phyloP scores from a whole-genome alignment of 2,113 vertebrate genomes.

The Camelus bactrianus region DNA sequence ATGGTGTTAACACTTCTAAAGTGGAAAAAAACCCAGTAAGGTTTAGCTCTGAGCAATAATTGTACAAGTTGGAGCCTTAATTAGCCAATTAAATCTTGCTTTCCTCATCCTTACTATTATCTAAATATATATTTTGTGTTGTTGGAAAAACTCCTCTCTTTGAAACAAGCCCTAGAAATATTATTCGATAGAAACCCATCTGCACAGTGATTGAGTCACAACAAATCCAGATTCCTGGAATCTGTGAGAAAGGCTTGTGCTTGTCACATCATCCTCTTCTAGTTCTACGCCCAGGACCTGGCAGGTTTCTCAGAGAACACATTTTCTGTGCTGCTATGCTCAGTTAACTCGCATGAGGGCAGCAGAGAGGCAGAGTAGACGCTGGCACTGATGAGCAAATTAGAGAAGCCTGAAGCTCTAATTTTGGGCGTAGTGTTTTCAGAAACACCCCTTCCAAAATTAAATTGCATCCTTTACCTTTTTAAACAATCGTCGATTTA shows the following conservation, averaged over 20 bases:
- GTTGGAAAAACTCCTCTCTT: not conserved
- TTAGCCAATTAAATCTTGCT: slow-evolving; percentile 70
- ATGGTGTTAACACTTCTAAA: not conserved
- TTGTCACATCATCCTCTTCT: not conserved
- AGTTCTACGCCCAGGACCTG: accelerated
- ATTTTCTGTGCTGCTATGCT: slow-evolving; percentile 65
- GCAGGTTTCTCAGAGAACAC: accelerated
- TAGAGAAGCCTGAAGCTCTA: slow-evolving; percentile 48
- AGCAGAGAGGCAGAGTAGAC: slow-evolving; percentile 75
- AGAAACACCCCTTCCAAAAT: slow-evolving; percentile 61
- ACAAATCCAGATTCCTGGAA: slow-evolving; percentile 47
- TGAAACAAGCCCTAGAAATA: not conserved
- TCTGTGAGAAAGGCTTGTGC: not conserved
- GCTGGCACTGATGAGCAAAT: not conserved
- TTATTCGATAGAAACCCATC: slow-evolving; percentile 26
- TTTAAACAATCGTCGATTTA: slow-evolving; percentile 48
- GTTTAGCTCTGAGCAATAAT: slow-evolving; percentile 18
- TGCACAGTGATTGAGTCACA: slow-evolving; percentile 39
- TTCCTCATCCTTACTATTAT: slow-evolving; percentile 61
- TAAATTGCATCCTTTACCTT: slow-evolving; percentile 34
- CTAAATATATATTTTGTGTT: slow-evolving; percentile 56
- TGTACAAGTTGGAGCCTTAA: slow-evolving; percentile 46
- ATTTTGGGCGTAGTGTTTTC: slow-evolving; percentile 73
- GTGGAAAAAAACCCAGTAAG: not conserved
- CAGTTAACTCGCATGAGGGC: slow-evolving; percentile 77